These are phyloP conservation scores for Elephas maximus DNA, from an alignment of 2,113 vertebrate genomes.

Conservation along the genomic window DNA sequence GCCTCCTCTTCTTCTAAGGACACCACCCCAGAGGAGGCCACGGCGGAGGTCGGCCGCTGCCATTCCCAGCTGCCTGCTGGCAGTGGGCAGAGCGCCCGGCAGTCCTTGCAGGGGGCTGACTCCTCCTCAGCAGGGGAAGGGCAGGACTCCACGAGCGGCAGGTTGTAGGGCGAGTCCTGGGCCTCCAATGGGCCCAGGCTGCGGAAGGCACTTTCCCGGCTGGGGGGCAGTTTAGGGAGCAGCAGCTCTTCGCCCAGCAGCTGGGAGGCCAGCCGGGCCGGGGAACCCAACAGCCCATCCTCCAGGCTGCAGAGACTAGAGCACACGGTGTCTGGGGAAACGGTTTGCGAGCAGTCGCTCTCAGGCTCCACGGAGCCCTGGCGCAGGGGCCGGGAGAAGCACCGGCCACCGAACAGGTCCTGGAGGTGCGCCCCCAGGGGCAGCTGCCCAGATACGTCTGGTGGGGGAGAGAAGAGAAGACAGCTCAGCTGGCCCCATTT, in stretches of 20 bases:
- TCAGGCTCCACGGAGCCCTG: slow-evolving; percentile 92
- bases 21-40: slow-evolving; percentile 96
- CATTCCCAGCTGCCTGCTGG: slow-evolving; percentile 85
- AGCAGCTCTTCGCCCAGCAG: slow-evolving; percentile 94
- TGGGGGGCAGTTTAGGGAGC: slow-evolving; percentile 92
- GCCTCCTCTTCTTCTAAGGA: slow-evolving; percentile 96
- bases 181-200: slow-evolving; percentile 91
- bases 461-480: neutral
- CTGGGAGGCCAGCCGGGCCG: slow-evolving; percentile 94
- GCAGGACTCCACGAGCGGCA: slow-evolving; percentile 95
- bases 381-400: slow-evolving; percentile 91
- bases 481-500: neutral
- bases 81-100: slow-evolving; percentile 85
- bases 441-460: slow-evolving; percentile 87
- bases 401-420: slow-evolving; percentile 93
- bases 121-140: slow-evolving; percentile 94
- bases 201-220: slow-evolving; percentile 93
- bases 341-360: slow-evolving; percentile 95
- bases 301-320: slow-evolving; percentile 98
- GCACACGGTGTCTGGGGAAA: slow-evolving; percentile 96
- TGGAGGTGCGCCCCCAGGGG: slow-evolving; percentile 91
- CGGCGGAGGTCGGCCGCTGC: slow-evolving; percentile 93
- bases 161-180: slow-evolving; percentile 93
- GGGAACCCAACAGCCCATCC: slow-evolving; percentile 92
- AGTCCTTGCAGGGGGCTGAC: slow-evolving; percentile 94